A percentile compares a stretch with the other conserved stretches of the same genome.
Evolutionary conservation across 1,140 invertebrate genomes (phyloP).

Genomic region (Apocrypta bakeri): DNA sequence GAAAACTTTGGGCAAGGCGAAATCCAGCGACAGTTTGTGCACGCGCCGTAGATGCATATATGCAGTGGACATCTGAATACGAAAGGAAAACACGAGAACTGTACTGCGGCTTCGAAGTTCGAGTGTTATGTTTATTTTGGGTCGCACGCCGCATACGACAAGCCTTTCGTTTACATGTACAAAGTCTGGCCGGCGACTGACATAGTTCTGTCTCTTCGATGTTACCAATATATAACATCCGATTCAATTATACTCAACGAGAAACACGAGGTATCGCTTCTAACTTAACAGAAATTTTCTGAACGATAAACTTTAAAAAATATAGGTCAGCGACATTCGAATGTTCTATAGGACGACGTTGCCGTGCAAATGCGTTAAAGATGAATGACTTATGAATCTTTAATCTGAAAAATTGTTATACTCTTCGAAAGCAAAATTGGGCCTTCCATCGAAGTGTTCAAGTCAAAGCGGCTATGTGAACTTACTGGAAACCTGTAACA

Average conservation of each 20-base stretch:
- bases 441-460: not conserved
- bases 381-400: too few species aligned
- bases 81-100: not conserved
- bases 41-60: not conserved
- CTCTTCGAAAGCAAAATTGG: not conserved
- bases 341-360: too few species aligned
- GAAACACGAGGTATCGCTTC: not conserved
- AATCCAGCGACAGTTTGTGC: not conserved
- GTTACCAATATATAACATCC: not conserved
- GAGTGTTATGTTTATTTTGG: constrained; percentile 18
- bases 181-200: not conserved
- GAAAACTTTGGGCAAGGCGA: constrained; percentile 6
- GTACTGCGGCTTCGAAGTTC: constrained; percentile 4
- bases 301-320: not conserved
- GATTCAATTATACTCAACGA: not conserved
- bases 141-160: not conserved
- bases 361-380: too few species aligned
- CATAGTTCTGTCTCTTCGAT: not conserved
- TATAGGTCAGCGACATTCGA: not conserved
- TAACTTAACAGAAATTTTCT: not conserved
- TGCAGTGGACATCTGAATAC: not conserved
- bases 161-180: too few species aligned
- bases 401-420: not conserved
- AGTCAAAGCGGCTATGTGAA: not conserved
- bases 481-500: not conserved